These are phyloP conservation scores for Ammodytes dubius DNA, from an alignment of 2,113 vertebrate species.

Conservation along the genomic window DNA sequence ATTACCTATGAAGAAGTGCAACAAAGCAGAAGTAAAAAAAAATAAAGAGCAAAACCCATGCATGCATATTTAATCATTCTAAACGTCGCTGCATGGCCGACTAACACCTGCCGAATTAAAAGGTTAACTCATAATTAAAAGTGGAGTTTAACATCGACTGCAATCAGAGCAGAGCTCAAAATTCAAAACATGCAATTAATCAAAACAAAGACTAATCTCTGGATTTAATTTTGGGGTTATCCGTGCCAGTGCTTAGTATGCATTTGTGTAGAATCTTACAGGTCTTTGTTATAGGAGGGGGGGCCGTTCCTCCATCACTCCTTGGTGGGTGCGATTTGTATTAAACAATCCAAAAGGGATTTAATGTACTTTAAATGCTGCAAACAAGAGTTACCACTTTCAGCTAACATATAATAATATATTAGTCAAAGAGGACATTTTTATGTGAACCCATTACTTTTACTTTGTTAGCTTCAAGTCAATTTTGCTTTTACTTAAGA, in stretches of 20 bases:
- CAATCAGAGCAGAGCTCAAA: not conserved
- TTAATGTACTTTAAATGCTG: not conserved
- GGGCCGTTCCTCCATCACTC: not conserved
- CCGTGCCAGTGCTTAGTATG: not conserved
- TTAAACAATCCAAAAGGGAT: not conserved
- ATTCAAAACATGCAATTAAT: conserved; percentile 3
- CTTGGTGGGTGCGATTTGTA: not conserved
- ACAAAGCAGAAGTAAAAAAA: conserved; percentile 16
- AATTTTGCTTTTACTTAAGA: not conserved
- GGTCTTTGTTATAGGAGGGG: too few relatives aligned
- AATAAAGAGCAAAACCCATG: not conserved
- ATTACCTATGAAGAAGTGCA: not conserved
- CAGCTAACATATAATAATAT: not conserved
- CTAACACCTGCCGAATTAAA: not conserved
- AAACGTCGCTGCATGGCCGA: not conserved
- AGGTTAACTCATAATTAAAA: conserved; percentile 16
- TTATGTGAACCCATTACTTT: not conserved
- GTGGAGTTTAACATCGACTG: not conserved
- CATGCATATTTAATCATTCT: not conserved
- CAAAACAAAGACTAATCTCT: not conserved
- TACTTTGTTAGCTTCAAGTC: not conserved
- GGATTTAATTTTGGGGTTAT: not conserved
- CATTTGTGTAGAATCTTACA: too few relatives aligned
- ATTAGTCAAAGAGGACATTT: not conserved
- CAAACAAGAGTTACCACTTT: not conserved